Evolutionary conservation across 2,888 invertebrate genomes (phyloP), one percentile per base, ranked within the genome.

Genomic region (Drosophila mulleri): DNA sequence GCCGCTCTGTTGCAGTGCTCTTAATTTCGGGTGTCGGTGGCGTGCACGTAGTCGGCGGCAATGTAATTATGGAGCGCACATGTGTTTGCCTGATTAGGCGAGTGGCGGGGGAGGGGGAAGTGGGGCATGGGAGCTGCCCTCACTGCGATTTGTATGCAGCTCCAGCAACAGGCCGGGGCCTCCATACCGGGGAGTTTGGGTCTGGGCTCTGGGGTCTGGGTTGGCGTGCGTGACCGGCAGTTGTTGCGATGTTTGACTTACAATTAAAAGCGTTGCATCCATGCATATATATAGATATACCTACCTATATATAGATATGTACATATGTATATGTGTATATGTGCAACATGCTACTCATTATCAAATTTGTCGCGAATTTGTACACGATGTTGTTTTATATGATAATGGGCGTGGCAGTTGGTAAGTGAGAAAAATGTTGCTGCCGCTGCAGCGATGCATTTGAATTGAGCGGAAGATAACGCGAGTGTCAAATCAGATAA

Each of bases 81-180:
- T 85, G 84, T 85, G 88, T 85, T 88, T 85, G 88, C 88, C 81
- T 88, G 84, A 85, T 85, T 85, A 85, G 84, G 81, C 85, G 83
- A 72, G 73, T 67, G 73, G 77, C 80, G 81, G 81, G 29, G 7
- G 1, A 23, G 20, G 20, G 20, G 20, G 20, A 2, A 23, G 20
- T 23, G 20, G 20, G 29, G 77, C 82, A 67, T 23, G 58, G 68
- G 41, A 56, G 54, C 20, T 26, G 75, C 58, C 67, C 48, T 50
- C 42, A 60, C 74, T 57, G 58, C 63, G 20, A 88, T 85, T 85
- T 72, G 83, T 85, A 85, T 85, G 77, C 84, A 88, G 65, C 72
- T 35, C 58, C 50, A 35, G 32, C 58, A 29, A 20, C 20, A 42
- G 52, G 53, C 50, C 35, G 62, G 61, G 54, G 61, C 14, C 39